A percentile compares a stretch with the other conserved stretches of the same genome.
Conservation (phyloP, 2,113 vertebrate species). For the Daboia siamensis region DNA sequence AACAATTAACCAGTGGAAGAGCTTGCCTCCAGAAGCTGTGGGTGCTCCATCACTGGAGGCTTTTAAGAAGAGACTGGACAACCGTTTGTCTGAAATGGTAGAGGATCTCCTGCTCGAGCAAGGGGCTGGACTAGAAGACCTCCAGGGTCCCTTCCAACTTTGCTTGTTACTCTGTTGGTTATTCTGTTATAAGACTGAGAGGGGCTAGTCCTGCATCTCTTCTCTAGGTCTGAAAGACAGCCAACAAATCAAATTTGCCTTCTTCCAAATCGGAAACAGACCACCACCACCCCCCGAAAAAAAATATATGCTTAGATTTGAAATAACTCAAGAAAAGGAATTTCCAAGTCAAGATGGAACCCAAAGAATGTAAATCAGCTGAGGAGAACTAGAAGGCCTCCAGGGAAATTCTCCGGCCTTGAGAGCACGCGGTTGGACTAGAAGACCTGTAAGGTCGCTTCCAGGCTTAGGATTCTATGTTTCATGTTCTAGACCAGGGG, state of each 20-base stretch:
- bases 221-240: background rate
- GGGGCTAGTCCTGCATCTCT: background rate
- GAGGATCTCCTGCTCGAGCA: background rate
- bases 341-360: accelerated
- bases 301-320: background rate
- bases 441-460: no score
- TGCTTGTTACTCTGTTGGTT: no score
- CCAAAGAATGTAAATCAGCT: background rate
- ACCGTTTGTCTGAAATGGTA: background rate
- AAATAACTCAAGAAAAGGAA: accelerated
- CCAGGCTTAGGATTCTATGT: no score
- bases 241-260: background rate
- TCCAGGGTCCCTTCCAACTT: background rate
- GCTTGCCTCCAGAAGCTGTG: background rate
- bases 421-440: no score
- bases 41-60: background rate
- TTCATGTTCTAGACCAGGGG: no score
- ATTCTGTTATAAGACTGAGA: background rate
- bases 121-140: background rate
- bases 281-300: background rate
- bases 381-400: background rate
- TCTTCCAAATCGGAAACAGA: background rate
- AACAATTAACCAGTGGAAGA: background rate
- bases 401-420: no score
- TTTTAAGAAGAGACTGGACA: background rate